Base-by-base conservation (phyloP, 2,888 invertebrate genomes). In the Autographa pulchrina region DNA sequence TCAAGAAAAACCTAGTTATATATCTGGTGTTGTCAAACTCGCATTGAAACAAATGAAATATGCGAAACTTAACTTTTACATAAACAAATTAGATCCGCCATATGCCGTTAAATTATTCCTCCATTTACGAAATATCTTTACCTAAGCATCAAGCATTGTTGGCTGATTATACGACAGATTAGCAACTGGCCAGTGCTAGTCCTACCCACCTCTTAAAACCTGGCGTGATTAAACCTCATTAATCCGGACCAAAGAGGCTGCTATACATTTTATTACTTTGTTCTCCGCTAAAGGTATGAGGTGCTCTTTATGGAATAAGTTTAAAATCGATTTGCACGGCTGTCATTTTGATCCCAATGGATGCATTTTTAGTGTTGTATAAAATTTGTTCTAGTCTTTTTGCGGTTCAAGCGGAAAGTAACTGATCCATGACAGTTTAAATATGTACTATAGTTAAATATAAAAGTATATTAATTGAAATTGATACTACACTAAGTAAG, bases 151-250 rank as follows among this genome's bases (percentile, higher is more conserved):
- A 9, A 75, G 77, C 41, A 61, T n/a, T 48, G 41, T 60, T 48
- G 16, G 25, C 60, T 61, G 64, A 78, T 69, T 65, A 41, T 52
- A 61, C 56, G 43, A 41, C 43, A 65, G 68, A 80, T 77, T 77
- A 80, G 62, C 65, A 68, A 71, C 16, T 71, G 65, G 68, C 58
- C 25, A 38, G 13, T 69, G 43, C 70, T 73, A 56, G 63, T 62
- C 63, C 52, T 66, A 56, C 70, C 73, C 61, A 73, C 65, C 70
- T 66, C 63, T 56, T 74, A 62, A 35, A 58, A 25, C n/a, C 59
- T 75, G 41, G 61, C 83, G 78, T 83, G 83, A 72, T 72, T 73
- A 74, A 72, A 63, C 62, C 68, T 70, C 68, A 82, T 81, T 80
- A 80, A 72, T 75, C 62, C 62, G 72, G 35, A 62, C 62, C 14